phyloP scores from a whole-genome alignment of 2,113 vertebrate species.

The Brachyhypopomus gauderio region DNA sequence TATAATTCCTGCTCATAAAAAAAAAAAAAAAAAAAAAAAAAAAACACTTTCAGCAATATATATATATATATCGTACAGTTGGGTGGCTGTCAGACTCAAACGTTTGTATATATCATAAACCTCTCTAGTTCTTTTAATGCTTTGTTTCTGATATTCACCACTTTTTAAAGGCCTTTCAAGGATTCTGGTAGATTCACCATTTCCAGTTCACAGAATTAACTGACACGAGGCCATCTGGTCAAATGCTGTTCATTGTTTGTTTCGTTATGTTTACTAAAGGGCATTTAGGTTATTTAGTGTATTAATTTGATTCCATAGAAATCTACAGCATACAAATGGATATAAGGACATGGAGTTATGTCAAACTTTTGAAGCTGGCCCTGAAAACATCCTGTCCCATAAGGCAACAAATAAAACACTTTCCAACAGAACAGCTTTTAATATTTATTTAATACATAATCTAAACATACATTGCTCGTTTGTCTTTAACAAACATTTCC shows the following conservation, averaged over 20 bases:
- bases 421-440: slow-evolving; percentile 39
- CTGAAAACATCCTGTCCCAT: not conserved
- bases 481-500: slow-evolving; percentile 53
- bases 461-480: slow-evolving; percentile 59
- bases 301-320: not conserved
- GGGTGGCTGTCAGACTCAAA: not conserved
- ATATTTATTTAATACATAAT: slow-evolving; percentile 60
- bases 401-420: not conserved
- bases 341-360: not conserved
- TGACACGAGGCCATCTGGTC: not conserved
- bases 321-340: not conserved
- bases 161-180: not conserved
- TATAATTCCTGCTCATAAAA: not conserved
- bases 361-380: not conserved
- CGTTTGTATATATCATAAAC: not conserved
- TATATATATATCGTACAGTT: not conserved
- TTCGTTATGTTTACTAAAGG: not conserved
- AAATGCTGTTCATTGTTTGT: not conserved
- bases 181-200: not conserved
- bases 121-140: not conserved
- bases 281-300: not conserved
- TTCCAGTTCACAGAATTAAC: not conserved
- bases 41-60: not conserved
- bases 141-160: too few species aligned
- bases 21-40: not conserved